Base-by-base conservation (phyloP, 2,888 invertebrate genomes). In the Melieria crassipennis region DNA sequence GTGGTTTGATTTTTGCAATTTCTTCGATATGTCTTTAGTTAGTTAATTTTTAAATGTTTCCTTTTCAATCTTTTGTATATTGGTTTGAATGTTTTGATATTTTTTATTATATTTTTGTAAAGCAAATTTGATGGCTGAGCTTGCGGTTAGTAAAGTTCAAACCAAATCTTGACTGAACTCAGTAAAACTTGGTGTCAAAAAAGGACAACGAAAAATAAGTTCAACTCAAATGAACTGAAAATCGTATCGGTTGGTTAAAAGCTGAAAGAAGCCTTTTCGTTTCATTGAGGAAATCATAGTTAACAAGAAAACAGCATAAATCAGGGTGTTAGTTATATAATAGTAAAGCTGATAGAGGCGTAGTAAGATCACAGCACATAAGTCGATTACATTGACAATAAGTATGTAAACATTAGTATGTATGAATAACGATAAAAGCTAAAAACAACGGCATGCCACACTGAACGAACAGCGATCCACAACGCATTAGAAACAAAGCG, bases 1-100 rank as follows among this genome's bases (percentile, higher is more conserved):
- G 77, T 66, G 69, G 74, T 68, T 61, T 73, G 56, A 30, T 70
- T 63, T 30, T 70, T 48, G 11, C 67, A 13, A 57, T 68, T 68
- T 43, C 10, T 45, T 48, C 16, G 56, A 47, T 65, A 56, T 56
- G 60, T 65, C 47, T 64, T 60, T 48, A 57, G 7, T 56, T 63
- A 50, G 4, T n/a, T 16, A 47, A 16, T 56, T 56, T 56, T 56
- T 7, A 46, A n/a, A 16, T 43, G 43, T 56, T 9, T 56, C 3
- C 52, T 10, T 50, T 58, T 67, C 30, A 30, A 67, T 16, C n/a
- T 11, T 11, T 48, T 43, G 47, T 42, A 9, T 50, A 58, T 7
- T 47, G 42, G 30, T 30, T 30, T 30, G 30, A 30, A 30, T 30
- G 30, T 30, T 30, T 30, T 30, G 13, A 58, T 50, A 48, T 43